These are phyloP conservation scores for Scaptomyza hsui DNA, from an alignment of 1,140 invertebrate species.

Conservation along the genomic window DNA sequence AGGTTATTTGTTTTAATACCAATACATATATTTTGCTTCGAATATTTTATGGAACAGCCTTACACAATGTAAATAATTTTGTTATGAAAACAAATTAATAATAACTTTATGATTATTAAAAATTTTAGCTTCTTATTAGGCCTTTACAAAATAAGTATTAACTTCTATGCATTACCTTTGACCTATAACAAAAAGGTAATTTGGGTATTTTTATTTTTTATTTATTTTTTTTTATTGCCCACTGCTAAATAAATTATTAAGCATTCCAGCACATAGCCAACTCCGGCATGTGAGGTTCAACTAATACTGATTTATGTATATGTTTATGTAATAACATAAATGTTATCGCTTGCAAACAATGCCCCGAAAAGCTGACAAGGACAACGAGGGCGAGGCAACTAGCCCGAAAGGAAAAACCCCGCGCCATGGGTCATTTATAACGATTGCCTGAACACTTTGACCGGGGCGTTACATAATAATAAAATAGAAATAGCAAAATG, in stretches of 20 bases:
- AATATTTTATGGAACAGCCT: too few relatives aligned
- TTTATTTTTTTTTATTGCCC: conserved; percentile 48
- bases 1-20: too few relatives aligned
- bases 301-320: conserved; percentile 81
- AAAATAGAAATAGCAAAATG: conserved; percentile 50
- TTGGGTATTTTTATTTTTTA: conserved; percentile 53
- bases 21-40: too few relatives aligned
- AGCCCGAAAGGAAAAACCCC: conserved; percentile 12
- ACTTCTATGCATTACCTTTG: neutral
- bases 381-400: conserved; percentile 15
- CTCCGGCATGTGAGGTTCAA: conserved; percentile 43
- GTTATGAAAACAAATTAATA: too few relatives aligned
- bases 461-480: conserved; percentile 70
- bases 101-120: too few relatives aligned
- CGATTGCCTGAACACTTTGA: conserved; percentile 52
- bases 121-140: too few relatives aligned
- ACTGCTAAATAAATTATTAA: conserved; percentile 61
- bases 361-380: conserved; percentile 44
- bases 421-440: conserved; percentile 77
- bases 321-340: conserved; percentile 79
- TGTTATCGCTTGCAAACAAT: conserved; percentile 73
- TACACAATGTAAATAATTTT: too few relatives aligned
- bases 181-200: neutral
- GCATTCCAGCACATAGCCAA: conserved; percentile 40
- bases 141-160: too few relatives aligned